Evolutionary conservation across 2,797 vertebrate genomes (phyloP).

Genomic region (Sparus aurata): DNA sequence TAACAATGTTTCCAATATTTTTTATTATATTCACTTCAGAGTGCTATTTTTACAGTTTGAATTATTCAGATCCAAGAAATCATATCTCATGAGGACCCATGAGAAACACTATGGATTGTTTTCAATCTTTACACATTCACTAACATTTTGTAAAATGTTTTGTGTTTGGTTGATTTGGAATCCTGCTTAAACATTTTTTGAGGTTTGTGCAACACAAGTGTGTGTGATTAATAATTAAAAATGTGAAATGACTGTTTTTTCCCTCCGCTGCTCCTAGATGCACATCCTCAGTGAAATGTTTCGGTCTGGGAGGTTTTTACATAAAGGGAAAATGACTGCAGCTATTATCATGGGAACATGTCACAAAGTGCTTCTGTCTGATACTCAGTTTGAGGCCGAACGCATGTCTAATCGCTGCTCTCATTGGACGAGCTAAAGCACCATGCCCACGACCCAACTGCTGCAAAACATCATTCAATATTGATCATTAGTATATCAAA

Average conservation of each 20-base stretch:
- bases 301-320: not conserved
- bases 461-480: constrained; percentile 62
- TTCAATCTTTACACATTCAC: not conserved
- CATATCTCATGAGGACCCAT: not conserved
- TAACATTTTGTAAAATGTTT: not conserved
- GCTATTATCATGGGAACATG: constrained; percentile 7
- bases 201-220: not conserved
- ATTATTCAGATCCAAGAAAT: not conserved
- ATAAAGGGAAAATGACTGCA: constrained; percentile 1
- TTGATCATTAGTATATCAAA: constrained; percentile 56
- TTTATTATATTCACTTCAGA: not conserved
- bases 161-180: not conserved
- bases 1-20: not conserved
- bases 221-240: constrained; percentile 3
- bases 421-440: constrained; percentile 11
- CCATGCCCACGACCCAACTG: constrained; percentile 16
- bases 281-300: not conserved
- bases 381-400: constrained; percentile 13
- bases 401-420: constrained; percentile 39
- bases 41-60: not conserved
- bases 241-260: not conserved
- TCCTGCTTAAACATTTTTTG: not conserved
- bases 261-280: not conserved
- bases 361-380: constrained; percentile 15
- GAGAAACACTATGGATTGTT: not conserved